Percentiles rank a stretch among this genome's conserved stretches.
Conservation (phyloP, 2,888 invertebrate species). For the Marasmarcha lunaedactyla region DNA sequence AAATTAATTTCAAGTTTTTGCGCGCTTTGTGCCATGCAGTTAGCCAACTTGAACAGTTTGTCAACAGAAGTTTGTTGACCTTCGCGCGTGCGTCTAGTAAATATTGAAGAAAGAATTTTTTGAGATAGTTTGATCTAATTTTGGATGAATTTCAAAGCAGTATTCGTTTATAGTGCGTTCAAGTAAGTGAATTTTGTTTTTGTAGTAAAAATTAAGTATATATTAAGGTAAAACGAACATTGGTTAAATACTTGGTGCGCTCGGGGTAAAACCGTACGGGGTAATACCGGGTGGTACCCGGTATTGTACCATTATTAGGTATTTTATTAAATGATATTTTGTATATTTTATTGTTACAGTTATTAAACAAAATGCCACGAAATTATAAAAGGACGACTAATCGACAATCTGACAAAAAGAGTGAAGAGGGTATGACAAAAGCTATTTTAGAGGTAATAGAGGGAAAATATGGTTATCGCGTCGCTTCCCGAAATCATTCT, state of each 20-base stretch:
- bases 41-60: conserved; percentile 5
- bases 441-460: too few species aligned
- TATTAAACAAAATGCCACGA: not conserved
- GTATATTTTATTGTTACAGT: too few species aligned
- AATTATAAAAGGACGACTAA: not conserved
- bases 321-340: too few species aligned
- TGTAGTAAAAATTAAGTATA: not conserved
- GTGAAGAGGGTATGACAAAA: too few species aligned
- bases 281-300: too few species aligned
- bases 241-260: conserved; percentile 1
- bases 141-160: not conserved
- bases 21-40: too few species aligned
- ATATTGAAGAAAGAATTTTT: conserved; percentile 1
- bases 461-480: too few species aligned
- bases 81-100: conserved; percentile 2
- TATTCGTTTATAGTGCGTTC: not conserved
- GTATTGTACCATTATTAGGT: too few species aligned
- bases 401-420: too few species aligned
- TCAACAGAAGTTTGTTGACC: conserved; percentile 4
- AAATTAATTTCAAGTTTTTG: too few species aligned
- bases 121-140: conserved; percentile 1
- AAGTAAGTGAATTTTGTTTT: conserved; percentile 2
- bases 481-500: too few species aligned
- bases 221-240: conserved; percentile 2
- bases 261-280: conserved; percentile 1